phyloP scores from a whole-genome alignment of 2,888 invertebrate species.

The Dicyrtoma fusca region DNA sequence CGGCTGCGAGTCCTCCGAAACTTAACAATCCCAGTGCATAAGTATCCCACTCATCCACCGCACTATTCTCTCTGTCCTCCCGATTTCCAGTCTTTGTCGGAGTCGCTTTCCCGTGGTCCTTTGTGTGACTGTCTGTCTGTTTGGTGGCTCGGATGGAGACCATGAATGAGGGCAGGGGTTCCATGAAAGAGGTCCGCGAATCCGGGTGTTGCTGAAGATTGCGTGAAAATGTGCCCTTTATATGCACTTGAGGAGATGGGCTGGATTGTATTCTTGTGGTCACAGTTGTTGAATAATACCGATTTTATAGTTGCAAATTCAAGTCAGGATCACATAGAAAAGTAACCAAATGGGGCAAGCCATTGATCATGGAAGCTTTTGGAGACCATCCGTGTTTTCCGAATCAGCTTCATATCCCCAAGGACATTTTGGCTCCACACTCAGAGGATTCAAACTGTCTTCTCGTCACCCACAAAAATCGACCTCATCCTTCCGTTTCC shows the following conservation, averaged over 20 bases:
- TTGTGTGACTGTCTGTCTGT: background rate
- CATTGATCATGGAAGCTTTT: constrained; percentile 57
- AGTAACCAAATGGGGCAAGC: constrained; percentile 57
- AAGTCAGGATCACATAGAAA: constrained; percentile 57
- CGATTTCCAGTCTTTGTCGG: too few relatives aligned
- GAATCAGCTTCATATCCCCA: constrained; percentile 49
- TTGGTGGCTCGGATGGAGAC: background rate
- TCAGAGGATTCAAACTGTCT: constrained; percentile 40
- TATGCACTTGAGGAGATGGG: constrained; percentile 56
- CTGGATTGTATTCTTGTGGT: constrained; percentile 55
- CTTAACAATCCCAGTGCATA: background rate
- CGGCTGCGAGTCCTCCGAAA: background rate
- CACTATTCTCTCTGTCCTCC: too few relatives aligned
- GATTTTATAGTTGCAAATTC: constrained; percentile 58
- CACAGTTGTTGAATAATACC: constrained; percentile 58
- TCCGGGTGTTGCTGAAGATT: constrained; percentile 51
- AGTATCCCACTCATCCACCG: too few relatives aligned
- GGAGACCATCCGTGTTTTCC: constrained; percentile 47
- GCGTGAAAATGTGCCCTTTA: constrained; percentile 58
- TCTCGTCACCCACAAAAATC: constrained; percentile 45
- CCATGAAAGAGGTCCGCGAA: constrained; percentile 30
- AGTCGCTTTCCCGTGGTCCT: too few relatives aligned
- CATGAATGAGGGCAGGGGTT: constrained; percentile 41
- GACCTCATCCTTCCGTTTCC: constrained; percentile 37
- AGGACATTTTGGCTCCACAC: constrained; percentile 52